These are phyloP conservation scores for Polyommatus iphigenia DNA, from an alignment of 2,888 invertebrate species.

Conservation along the genomic window DNA sequence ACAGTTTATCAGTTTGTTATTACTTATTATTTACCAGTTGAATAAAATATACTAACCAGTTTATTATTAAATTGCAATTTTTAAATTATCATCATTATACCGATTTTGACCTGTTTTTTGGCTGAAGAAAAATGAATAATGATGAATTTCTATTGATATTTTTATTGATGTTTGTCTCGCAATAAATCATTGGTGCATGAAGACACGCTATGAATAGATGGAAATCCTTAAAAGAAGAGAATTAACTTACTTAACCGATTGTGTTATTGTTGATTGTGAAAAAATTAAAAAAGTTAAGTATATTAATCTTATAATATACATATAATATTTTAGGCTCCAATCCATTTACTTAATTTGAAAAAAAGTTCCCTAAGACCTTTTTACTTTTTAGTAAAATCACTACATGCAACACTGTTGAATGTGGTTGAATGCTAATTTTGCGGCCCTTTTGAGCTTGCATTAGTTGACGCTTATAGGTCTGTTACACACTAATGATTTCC, in stretches of 20 bases:
- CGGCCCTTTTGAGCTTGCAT: background rate
- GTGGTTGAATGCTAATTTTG: background rate
- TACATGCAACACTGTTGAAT: no score
- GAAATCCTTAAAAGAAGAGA: background rate
- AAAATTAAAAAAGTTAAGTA: no score
- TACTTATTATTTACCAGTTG: no score
- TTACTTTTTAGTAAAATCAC: no score
- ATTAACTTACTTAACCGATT: no score
- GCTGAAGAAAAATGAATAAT: background rate
- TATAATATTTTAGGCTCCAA: no score
- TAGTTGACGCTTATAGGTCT: background rate
- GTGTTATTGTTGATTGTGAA: no score
- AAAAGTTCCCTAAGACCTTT: no score
- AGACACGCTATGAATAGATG: background rate
- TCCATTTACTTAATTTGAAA: no score
- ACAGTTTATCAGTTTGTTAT: no score
- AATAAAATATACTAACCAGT: background rate
- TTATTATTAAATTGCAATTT: background rate
- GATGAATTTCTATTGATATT: background rate
- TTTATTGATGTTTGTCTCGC: conserved; percentile 11
- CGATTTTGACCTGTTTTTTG: background rate
- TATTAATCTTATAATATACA: no score
- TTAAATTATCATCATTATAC: background rate
- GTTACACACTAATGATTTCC: background rate
- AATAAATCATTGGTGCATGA: background rate